A percentile compares a stretch with the other conserved stretches of the same genome.
These are phyloP conservation scores for Illadopsis cleaveri DNA, from an alignment of 2,113 vertebrate genomes.

Conservation along the genomic window DNA sequence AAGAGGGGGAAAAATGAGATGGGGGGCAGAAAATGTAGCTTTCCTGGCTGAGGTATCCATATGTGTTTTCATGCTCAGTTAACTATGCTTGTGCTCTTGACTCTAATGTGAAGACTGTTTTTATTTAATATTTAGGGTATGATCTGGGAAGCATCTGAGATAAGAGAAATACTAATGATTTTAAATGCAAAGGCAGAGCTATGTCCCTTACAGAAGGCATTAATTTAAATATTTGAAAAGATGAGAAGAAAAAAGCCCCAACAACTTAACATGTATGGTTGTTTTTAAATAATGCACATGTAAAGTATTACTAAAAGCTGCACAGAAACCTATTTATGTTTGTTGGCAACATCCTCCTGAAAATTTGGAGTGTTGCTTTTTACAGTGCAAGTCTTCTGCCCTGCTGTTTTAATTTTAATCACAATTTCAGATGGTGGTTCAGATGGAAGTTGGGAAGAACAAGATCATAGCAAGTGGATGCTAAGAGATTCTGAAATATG, in stretches of 20 bases:
- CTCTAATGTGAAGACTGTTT: not conserved
- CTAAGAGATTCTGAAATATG: conserved; percentile 58
- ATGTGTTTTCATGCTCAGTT: not conserved
- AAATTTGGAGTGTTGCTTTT: not conserved
- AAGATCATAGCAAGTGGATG: conserved; percentile 26
- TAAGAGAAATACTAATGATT: not conserved
- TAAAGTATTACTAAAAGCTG: conserved; percentile 17
- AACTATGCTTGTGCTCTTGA: not conserved
- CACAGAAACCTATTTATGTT: not conserved
- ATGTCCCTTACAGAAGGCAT: not conserved
- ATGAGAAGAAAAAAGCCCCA: not conserved
- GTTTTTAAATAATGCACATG: conserved; percentile 8
- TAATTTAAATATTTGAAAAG: not conserved
- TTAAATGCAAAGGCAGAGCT: not conserved
- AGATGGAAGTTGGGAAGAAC: conserved; percentile 20
- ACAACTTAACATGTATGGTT: not conserved
- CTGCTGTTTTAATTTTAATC: conserved; percentile 34
- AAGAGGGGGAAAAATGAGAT: not conserved
- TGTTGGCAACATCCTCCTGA: not conserved
- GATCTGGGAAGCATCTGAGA: not conserved
- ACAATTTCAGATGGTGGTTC: not conserved
- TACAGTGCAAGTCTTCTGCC: not conserved
- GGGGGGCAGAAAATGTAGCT: not conserved
- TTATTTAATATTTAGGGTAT: not conserved
- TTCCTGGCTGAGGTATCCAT: not conserved